Evolutionary conservation across 2,113 vertebrate genomes (phyloP), one percentile per base, ranked within the genome.

Genomic region (Embiotoca jacksoni): DNA sequence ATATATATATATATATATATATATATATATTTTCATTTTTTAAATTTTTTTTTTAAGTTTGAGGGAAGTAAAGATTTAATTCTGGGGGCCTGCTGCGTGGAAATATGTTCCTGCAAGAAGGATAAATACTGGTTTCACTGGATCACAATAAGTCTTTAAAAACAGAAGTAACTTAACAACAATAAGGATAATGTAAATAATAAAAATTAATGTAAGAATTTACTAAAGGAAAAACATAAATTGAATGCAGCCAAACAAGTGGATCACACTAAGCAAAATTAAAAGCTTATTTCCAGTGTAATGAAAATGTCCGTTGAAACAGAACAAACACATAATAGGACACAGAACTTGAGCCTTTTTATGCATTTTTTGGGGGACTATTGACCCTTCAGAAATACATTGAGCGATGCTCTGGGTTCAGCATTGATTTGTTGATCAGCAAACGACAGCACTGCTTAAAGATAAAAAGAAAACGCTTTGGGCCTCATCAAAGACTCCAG

Each of bases 341-440:
- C 31, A 61, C 55, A 41, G 8, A 81, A 88, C 72, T 69, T 78
- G 71, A 69, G 58, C 55, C 75, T 60, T 82, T 82, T 82, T 16
- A 78, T 65, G 80, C 71, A 56, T 89, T 69, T 79, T 78, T 75
- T 52, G 16, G 15, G 72, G 35, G 61, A 23, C 54, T 60, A 90
- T 90, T 36, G 88, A 92, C 78, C 75, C 72, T 86, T 84, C 83
- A 88, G 82, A 87, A 86, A 88, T 80, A 72, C 67, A 89, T 88
- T 31, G 90, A 92, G 66, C 60, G 74, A 61, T 41, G 74, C 82
- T 90, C 62, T 56, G 72, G 81, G 89, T 89, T 87, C 89, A 82
- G 35, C 61, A 91, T 91, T 59, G 91, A 91, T 91, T 88, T 78
- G 76, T 33, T 90, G 86, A 92, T 92, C 89, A 89, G 82, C 72